phyloP scores from a whole-genome alignment of 2,797 vertebrate genomes.

The Catharus ustulatus region DNA sequence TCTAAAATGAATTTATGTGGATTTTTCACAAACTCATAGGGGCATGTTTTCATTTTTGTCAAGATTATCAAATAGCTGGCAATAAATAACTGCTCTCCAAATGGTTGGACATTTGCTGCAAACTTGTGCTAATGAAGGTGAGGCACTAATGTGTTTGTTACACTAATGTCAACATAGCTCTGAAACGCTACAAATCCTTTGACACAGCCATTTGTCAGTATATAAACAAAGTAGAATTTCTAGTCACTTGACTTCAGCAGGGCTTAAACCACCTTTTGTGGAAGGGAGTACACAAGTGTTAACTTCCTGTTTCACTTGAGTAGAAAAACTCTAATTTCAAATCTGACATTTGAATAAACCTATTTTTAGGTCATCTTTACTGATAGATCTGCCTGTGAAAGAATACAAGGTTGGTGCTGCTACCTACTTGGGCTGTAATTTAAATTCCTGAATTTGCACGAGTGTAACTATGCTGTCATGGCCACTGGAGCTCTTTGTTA shows the following conservation, averaged over 20 bases:
- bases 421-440: background rate
- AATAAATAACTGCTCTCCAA: constrained; percentile 63
- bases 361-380: background rate
- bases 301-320: background rate
- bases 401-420: background rate
- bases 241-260: background rate
- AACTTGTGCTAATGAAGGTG: constrained; percentile 49
- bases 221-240: constrained; percentile 61
- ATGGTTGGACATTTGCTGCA: constrained; percentile 66
- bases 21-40: constrained; percentile 19
- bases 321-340: background rate
- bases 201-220: constrained; percentile 48
- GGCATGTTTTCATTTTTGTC: constrained; percentile 55
- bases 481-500: background rate
- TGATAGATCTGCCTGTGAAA: background rate
- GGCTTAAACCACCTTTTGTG: constrained; percentile 7
- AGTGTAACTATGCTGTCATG: background rate
- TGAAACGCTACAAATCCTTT: constrained; percentile 34
- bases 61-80: constrained; percentile 59
- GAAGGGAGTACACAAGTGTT: background rate
- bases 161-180: constrained; percentile 45
- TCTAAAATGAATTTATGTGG: constrained; percentile 14
- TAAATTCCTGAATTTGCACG: background rate
- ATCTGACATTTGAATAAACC: background rate
- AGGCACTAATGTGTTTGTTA: constrained; percentile 53